These are phyloP conservation scores for Tinamus major DNA, from an alignment of 2,797 vertebrate genomes.

Conservation along the genomic window DNA sequence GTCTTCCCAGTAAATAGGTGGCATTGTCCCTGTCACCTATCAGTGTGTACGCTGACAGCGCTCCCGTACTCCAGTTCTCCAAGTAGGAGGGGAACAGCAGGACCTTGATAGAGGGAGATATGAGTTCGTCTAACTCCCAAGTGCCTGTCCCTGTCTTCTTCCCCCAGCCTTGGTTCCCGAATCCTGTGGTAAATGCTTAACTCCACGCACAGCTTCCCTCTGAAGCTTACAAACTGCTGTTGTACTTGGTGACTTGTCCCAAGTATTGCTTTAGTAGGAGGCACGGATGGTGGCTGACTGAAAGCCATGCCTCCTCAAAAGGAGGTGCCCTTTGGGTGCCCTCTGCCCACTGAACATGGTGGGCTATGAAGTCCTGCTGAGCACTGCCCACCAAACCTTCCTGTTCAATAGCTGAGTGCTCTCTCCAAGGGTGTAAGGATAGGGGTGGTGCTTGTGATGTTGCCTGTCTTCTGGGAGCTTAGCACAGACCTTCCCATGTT, in stretches of 20 bases:
- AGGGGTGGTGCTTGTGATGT: neutral
- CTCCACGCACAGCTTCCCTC: neutral
- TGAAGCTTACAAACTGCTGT: neutral
- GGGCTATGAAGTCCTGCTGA: too few relatives aligned
- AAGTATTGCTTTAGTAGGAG: neutral
- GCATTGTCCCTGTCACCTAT: neutral
- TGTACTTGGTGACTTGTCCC: fast-evolving
- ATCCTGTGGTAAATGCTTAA: neutral
- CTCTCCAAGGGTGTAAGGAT: too few relatives aligned
- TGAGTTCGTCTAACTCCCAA: neutral
- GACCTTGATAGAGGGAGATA: neutral
- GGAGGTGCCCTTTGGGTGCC: too few relatives aligned
- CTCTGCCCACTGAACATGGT: neutral
- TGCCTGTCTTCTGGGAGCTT: neutral
- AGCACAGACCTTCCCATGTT: too few relatives aligned
- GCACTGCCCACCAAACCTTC: neutral
- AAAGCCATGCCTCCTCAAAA: too few relatives aligned
- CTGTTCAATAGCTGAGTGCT: neutral
- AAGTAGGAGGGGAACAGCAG: neutral
- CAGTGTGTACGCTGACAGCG: neutral
- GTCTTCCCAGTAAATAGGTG: neutral
- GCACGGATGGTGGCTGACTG: neutral
- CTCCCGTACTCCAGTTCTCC: neutral
- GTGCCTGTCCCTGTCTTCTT: neutral
- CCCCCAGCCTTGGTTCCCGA: neutral